These are phyloP conservation scores for Patiria miniata DNA, from an alignment of 35 echinoderm and acorn worm genomes.

Conservation along the genomic window DNA sequence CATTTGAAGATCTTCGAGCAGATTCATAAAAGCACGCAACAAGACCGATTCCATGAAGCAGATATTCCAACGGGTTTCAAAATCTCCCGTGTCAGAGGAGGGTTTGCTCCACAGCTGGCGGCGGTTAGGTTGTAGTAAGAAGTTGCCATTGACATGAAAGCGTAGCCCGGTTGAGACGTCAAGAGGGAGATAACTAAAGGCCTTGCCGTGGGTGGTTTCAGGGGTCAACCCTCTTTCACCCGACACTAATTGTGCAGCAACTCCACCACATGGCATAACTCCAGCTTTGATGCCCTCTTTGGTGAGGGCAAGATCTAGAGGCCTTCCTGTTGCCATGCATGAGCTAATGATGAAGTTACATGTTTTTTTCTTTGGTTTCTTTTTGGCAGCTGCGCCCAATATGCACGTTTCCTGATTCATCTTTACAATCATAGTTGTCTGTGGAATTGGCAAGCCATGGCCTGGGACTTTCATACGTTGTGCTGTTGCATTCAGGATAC, in stretches of 20 bases:
- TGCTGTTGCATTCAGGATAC: neutral
- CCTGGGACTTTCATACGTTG: neutral
- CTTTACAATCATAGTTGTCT: neutral
- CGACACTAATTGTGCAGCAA: conserved; percentile 36
- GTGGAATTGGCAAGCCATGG: neutral
- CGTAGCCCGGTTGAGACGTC: conserved; percentile 47
- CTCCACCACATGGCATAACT: conserved; percentile 67
- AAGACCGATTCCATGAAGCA: conserved; percentile 50
- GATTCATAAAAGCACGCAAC: conserved; percentile 41
- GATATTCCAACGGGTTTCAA: conserved; percentile 51
- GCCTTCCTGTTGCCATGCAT: conserved; percentile 26
- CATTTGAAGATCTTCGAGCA: conserved; percentile 22
- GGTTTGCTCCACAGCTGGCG: conserved; percentile 48
- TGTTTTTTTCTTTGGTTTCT: conserved; percentile 7
- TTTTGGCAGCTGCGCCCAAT: neutral
- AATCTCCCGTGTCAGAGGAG: neutral
- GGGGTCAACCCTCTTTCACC: neutral
- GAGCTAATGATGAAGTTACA: conserved; percentile 24
- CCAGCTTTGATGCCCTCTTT: conserved; percentile 19
- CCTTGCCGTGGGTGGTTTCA: neutral
- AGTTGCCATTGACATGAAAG: conserved; percentile 62
- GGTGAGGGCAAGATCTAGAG: neutral
- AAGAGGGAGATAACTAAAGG: conserved; percentile 31
- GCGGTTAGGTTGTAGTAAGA: conserved; percentile 48
- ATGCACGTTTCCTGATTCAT: neutral